phyloP scores from a whole-genome alignment of 2,888 invertebrate genomes.

The Leucozona laternaria region DNA sequence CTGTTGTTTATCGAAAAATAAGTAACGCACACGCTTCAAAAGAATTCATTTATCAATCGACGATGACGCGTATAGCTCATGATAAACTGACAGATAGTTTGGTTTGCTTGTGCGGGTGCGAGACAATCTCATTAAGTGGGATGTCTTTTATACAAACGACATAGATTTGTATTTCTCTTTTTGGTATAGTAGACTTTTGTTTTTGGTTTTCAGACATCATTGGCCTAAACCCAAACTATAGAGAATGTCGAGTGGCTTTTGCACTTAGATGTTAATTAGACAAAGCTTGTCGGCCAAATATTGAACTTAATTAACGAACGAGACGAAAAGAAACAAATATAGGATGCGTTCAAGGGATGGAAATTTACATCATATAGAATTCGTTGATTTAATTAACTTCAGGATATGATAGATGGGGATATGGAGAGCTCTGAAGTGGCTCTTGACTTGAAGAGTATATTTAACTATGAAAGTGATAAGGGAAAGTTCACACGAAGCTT shows the following conservation, averaged over 20 bases:
- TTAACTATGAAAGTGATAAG: neutral
- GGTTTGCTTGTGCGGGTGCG: neutral
- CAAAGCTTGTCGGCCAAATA: slow-evolving; percentile 42
- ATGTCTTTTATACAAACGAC: neutral
- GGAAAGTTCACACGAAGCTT: neutral
- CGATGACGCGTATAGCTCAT: neutral
- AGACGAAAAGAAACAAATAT: slow-evolving; percentile 4
- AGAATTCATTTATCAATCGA: slow-evolving; percentile 26
- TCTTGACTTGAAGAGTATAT: slow-evolving; percentile 15
- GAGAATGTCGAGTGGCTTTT: slow-evolving; percentile 41
- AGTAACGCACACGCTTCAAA: neutral
- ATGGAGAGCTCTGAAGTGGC: slow-evolving; percentile 5
- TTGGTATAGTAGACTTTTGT: too few species aligned
- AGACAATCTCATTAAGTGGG: neutral
- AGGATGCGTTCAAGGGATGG: slow-evolving; percentile 25
- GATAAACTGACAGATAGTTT: neutral
- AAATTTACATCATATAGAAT: slow-evolving; percentile 53
- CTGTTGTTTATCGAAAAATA: neutral
- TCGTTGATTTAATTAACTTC: slow-evolving; percentile 54
- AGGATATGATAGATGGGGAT: neutral
- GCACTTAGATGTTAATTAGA: slow-evolving; percentile 47
- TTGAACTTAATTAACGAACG: slow-evolving; percentile 50
- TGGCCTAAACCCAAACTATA: neutral
- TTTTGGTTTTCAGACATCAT: slow-evolving; percentile 38
- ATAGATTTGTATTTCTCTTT: too few species aligned